Evolutionary conservation across 2,797 vertebrate species (phyloP), one percentile per base, ranked within the genome.

Genomic region (Platalea minor): DNA sequence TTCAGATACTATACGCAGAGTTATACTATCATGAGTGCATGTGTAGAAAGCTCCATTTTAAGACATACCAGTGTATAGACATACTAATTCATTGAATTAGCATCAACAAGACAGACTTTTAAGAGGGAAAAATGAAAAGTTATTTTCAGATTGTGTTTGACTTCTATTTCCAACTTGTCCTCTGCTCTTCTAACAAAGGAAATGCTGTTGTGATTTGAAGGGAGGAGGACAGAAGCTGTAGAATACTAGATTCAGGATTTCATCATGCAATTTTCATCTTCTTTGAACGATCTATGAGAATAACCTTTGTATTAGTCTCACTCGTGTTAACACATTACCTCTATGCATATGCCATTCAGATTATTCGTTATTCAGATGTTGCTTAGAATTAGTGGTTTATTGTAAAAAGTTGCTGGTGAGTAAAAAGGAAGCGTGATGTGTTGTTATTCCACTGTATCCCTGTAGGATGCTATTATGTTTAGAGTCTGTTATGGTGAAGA

Each of bases 401-500:
- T 87, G 69, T 50, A 84, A 93, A 87, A 79, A 33, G 50, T 20
- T 70, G 53, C 56, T 80, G 61, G 75, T 74, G 80, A 88, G 84
- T 91, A 85, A 89, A 91, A 79, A 93, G 95, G 96, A 97, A 97
- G 79, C 46, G 41, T 74, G 70, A 85, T 54, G 76, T 65, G 93
- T 73, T 96, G 65, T 85, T 93, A 63, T 94, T 68, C 82, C 68
- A 8, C 94, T 89, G 68, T 91, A 77, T 91, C 85, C 91, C 81
- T 4, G 0, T 60, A 89, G 88, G 85, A 94, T 89, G 53, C 21
- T 72, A 70, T 91, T 92, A 77, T 95, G 94, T 97, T 97, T 97
- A 84, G 94, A 96, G 85, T 82, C 89, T 97, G 97, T 77, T 80
- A 2, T 59, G 94, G 96, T 95, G 92, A 93, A 95, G 96, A 97